phyloP scores from a whole-genome alignment of 1,140 invertebrate species.

The Anastrepha ludens region DNA sequence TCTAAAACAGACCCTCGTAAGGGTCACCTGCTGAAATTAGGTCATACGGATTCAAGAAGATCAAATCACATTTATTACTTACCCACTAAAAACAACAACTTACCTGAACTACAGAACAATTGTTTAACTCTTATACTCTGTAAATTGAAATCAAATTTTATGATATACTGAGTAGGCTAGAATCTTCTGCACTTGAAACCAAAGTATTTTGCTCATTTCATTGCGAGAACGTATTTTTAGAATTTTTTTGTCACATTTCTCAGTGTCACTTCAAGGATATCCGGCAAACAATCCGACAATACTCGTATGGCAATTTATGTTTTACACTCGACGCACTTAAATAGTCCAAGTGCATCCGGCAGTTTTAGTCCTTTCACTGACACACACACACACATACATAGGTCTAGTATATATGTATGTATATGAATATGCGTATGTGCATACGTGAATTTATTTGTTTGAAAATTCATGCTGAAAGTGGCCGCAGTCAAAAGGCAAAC shows the following conservation, averaged over 20 bases:
- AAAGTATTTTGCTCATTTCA: background rate
- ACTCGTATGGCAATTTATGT: background rate
- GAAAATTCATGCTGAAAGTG: background rate
- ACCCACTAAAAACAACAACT: too few relatives aligned
- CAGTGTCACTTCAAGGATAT: conserved; percentile 45
- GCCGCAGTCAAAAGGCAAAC: background rate
- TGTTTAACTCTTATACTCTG: too few relatives aligned
- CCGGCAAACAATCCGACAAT: conserved; percentile 2
- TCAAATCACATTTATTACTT: too few relatives aligned
- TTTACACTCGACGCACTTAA: conserved; percentile 26
- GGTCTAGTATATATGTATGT: background rate
- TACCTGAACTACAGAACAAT: too few relatives aligned
- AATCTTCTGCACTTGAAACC: too few relatives aligned
- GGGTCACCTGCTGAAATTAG: too few relatives aligned
- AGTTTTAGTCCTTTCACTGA: background rate
- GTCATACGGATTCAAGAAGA: too few relatives aligned
- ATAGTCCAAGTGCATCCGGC: conserved; percentile 27
- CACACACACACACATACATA: background rate
- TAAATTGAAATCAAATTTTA: too few relatives aligned
- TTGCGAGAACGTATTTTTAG: background rate
- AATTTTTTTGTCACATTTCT: conserved; percentile 23
- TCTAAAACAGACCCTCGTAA: too few relatives aligned
- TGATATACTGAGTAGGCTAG: too few relatives aligned
- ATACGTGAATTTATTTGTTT: background rate
- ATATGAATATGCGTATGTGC: background rate